Conservation (phyloP, 1,140 invertebrate genomes). For the Hylyphantes graminicola region DNA sequence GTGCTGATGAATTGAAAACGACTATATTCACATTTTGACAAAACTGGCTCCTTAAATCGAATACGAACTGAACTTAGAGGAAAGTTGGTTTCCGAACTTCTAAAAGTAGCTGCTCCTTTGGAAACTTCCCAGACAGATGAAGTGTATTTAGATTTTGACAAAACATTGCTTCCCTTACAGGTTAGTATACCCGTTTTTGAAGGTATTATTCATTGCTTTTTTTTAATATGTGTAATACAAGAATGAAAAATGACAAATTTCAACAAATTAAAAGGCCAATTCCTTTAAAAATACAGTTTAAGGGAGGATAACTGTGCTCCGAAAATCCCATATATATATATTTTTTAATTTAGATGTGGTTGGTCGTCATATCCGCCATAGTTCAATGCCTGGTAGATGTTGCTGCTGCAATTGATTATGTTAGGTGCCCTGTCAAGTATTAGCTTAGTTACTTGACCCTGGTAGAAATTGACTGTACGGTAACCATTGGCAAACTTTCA, state of each 20-base stretch:
- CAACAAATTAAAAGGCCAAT: no score
- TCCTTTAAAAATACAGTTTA: no score
- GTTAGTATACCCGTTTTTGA: slow-evolving; percentile 1
- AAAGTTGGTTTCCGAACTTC: slow-evolving; percentile 33
- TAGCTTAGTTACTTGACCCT: no score
- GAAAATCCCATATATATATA: no score
- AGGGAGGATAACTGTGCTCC: no score
- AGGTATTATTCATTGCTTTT: not conserved
- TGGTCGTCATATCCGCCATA: no score
- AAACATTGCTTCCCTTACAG: slow-evolving; percentile 34
- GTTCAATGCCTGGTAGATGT: no score
- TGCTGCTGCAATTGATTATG: no score
- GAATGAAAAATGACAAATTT: not conserved
- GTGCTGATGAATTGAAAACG: slow-evolving; percentile 49
- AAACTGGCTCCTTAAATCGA: slow-evolving; percentile 36
- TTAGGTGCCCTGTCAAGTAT: no score
- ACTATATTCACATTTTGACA: slow-evolving; percentile 44
- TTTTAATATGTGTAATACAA: not conserved
- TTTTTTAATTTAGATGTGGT: no score
- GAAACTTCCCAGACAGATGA: not conserved
- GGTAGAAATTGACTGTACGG: no score
- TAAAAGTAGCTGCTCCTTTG: slow-evolving; percentile 17
- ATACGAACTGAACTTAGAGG: slow-evolving; percentile 36
- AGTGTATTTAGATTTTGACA: not conserved
- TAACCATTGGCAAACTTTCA: no score